These are phyloP conservation scores for Luscinia luscinia DNA, from an alignment of 2,797 vertebrate species.

Conservation along the genomic window DNA sequence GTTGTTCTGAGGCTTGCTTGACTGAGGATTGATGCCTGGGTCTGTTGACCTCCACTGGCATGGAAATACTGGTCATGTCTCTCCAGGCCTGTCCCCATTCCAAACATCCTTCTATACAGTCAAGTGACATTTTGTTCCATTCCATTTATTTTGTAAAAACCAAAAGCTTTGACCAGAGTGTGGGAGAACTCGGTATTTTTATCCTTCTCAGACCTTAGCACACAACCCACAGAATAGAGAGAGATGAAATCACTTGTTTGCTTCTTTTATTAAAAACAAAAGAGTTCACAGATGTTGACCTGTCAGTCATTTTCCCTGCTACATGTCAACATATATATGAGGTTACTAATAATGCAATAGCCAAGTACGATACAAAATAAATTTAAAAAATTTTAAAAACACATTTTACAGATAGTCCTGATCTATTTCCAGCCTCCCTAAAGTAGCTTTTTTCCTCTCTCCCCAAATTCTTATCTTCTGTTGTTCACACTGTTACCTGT, in stretches of 20 bases:
- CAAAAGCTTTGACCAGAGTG: not conserved
- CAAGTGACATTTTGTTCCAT: not conserved
- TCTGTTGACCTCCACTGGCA: not conserved
- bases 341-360: conserved; percentile 3
- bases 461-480: not conserved
- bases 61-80: not conserved
- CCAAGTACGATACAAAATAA: not conserved
- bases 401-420: not conserved
- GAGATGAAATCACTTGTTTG: conserved; percentile 10
- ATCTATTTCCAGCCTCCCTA: not conserved
- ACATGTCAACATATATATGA: not conserved
- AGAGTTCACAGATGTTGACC: not conserved
- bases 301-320: not conserved
- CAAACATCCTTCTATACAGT: not conserved
- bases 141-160: not conserved
- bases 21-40: not conserved
- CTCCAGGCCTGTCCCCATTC: not conserved
- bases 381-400: not conserved
- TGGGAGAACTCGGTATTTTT: not conserved
- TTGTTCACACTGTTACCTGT: not conserved
- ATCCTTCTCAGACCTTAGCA: conserved; percentile 4
- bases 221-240: not conserved
- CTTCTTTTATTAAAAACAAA: not conserved
- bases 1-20: not conserved
- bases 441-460: not conserved